Evolutionary conservation across 2,888 invertebrate genomes (phyloP).

Genomic region (Pachliopta kotzebuea): DNA sequence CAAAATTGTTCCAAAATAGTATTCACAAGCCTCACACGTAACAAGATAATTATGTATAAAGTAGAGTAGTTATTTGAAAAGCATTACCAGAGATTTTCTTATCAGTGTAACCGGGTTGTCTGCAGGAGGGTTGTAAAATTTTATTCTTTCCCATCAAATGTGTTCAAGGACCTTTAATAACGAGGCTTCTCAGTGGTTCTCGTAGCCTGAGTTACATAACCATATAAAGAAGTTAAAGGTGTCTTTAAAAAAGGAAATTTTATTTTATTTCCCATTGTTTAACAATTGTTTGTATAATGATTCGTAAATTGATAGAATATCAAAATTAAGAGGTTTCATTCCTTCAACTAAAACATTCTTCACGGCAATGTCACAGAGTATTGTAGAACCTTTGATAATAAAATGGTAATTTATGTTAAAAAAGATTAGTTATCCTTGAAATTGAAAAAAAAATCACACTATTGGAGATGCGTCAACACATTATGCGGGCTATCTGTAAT

Average conservation of each 20-base stretch:
- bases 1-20: constrained; percentile 1
- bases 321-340: too few relatives aligned
- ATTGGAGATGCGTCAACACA: background rate
- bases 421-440: too few relatives aligned
- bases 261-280: too few relatives aligned
- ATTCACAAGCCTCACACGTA: constrained; percentile 13
- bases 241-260: background rate
- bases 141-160: constrained; percentile 16
- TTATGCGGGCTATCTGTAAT: constrained; percentile 39
- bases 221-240: constrained; percentile 2
- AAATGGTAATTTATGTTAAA: too few relatives aligned
- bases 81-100: constrained; percentile 12
- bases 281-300: too few relatives aligned
- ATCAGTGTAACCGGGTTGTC: constrained; percentile 8
- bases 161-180: constrained; percentile 10
- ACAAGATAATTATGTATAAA: constrained; percentile 21
- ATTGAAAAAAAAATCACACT: too few relatives aligned
- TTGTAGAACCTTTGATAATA: too few relatives aligned
- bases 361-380: too few relatives aligned
- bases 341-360: too few relatives aligned
- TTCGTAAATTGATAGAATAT: too few relatives aligned
- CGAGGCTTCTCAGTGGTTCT: constrained; percentile 18
- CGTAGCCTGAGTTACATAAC: constrained; percentile 29
- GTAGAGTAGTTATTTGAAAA: constrained; percentile 16
- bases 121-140: constrained; percentile 17